Base-by-base conservation (phyloP, 2,113 vertebrate genomes). In the Lepus americanus region DNA sequence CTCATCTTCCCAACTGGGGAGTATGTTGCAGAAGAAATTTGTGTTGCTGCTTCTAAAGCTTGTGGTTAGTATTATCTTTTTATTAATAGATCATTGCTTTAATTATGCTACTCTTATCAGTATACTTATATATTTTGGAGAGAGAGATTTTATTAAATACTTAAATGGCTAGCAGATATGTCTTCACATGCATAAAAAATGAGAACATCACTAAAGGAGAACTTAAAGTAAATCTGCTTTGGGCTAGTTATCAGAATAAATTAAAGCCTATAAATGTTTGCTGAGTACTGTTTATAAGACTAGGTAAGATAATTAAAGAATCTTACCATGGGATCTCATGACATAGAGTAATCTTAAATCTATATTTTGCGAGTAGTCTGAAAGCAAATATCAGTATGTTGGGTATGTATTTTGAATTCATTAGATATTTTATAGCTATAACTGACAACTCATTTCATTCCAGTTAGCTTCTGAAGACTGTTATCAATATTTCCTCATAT, bases 11-110 rank as follows among this genome's bases (percentile, higher is more conserved):
- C 99, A 85, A 55, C 98, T 39, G 99, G 99, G 79, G 98, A 99
- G 23, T 99, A 99, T 51, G 96, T 99, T 73, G 99, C 98, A 11
- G 99, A 99, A 98, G 99, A 99, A 82, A 98, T 99, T 84, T 99
- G 99, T 66, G 84, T 99, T 93, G 97, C 97, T 89, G 99, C 99
- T 84, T 99, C 99, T 89, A 99, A 99, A 98, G 98, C 99, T 36
- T 99, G 99, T 88, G 99, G 99, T 99, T 97, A 99, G 98, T 98
- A 59, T 53, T 59, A 36, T 94, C 89, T 97, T 79, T 31, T 44
- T 97, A 29, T 61, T 63, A 19, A 82, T 49, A 53, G 16, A 67
- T 3, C 25, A 31, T 51, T 87, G 61, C 78, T 88, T 88, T 90
- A 83, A 83, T 93, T 91, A 63, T 90, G 29, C 53, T 85, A 36